phyloP scores from a whole-genome alignment of 2,888 invertebrate species.

The Drosophila mayaguana region DNA sequence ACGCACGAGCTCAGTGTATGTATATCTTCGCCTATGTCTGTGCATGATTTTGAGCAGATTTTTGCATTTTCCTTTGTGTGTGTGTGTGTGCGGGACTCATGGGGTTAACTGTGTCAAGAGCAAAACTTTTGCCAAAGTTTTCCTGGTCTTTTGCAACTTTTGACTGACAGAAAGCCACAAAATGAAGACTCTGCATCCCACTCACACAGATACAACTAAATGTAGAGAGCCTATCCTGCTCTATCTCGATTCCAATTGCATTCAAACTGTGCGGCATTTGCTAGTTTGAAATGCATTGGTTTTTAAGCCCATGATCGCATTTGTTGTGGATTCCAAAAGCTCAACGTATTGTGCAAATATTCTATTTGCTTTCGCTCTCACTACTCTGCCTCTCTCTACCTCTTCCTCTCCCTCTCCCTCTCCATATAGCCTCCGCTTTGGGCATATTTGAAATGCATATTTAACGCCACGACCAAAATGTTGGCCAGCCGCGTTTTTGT shows the following conservation, averaged over 20 bases:
- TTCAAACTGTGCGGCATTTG: slow-evolving; percentile 19
- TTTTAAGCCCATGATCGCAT: slow-evolving; percentile 58
- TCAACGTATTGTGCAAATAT: slow-evolving; percentile 14
- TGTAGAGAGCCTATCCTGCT: not conserved
- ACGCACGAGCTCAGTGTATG: not conserved
- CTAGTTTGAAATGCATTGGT: slow-evolving; percentile 33
- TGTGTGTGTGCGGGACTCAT: not conserved
- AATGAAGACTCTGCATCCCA: not conserved
- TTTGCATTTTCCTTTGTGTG: not conserved
- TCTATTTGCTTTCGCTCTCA: not conserved
- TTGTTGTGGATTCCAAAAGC: slow-evolving; percentile 16
- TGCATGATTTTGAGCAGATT: slow-evolving; percentile 11
- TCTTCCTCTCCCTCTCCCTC: not conserved
- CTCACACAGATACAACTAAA: not conserved
- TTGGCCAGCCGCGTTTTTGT: slow-evolving; percentile 6
- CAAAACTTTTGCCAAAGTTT: slow-evolving; percentile 28
- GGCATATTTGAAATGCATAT: slow-evolving; percentile 35
- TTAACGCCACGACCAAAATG: slow-evolving; percentile 25
- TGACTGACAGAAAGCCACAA: slow-evolving; percentile 14
- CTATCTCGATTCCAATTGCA: slow-evolving; percentile 1
- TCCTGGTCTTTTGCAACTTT: slow-evolving; percentile 3
- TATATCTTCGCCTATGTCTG: slow-evolving; percentile 3
- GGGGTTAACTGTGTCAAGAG: slow-evolving; percentile 5
- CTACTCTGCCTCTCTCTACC: not conserved
- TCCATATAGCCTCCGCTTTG: not conserved